phyloP scores from a whole-genome alignment of 2,797 vertebrate genomes.

The Mastacembelus armatus region DNA sequence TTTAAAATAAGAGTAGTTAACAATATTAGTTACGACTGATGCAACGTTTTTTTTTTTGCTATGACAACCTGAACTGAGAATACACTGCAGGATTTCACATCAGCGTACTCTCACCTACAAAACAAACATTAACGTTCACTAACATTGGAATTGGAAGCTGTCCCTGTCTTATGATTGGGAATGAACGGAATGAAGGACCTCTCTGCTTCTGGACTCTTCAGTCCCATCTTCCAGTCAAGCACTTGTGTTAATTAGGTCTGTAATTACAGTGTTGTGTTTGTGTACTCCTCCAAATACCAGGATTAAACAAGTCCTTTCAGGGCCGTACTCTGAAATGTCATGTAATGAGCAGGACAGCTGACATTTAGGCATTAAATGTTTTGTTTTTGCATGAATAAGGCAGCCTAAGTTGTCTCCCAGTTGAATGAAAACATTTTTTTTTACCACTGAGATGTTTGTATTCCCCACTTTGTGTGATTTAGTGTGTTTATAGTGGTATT shows the following conservation, averaged over 20 bases:
- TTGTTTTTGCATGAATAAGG: constrained; percentile 32
- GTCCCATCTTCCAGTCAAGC: constrained; percentile 55
- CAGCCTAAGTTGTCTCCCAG: not conserved
- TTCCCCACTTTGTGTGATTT: not conserved
- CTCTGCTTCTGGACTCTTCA: constrained; percentile 34
- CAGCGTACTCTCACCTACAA: no score
- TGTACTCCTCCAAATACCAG: constrained; percentile 74
- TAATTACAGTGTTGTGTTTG: constrained; percentile 71
- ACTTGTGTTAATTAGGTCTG: constrained; percentile 73
- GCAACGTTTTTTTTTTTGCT: no score
- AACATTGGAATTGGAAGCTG: no score
- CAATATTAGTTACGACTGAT: no score
- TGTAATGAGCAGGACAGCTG: constrained; percentile 59
- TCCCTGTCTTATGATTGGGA: constrained; percentile 15
- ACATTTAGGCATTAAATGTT: constrained; percentile 47
- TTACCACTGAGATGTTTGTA: not conserved
- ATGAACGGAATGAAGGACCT: constrained; percentile 45
- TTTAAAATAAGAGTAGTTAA: no score
- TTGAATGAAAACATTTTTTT: not conserved
- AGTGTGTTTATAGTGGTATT: not conserved
- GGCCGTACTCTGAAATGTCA: constrained; percentile 64
- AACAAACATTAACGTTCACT: no score
- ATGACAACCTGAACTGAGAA: no score
- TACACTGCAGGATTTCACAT: no score
- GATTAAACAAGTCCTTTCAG: constrained; percentile 61